Conservation (phyloP, 30 jellyfish, hydroid and myxozoan genomes). For the Hydra vulgaris region DNA sequence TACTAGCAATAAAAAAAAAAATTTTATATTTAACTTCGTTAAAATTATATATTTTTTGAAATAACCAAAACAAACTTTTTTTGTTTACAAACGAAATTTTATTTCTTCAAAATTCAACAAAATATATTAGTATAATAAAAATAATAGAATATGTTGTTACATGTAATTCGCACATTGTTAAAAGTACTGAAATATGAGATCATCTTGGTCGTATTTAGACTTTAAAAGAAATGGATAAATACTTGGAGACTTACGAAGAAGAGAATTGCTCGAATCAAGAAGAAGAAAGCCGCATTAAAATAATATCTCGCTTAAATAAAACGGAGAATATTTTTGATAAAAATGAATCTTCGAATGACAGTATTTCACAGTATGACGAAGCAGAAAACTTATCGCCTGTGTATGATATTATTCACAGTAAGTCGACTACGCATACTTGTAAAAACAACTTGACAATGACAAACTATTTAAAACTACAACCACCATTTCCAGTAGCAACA, state of each 20-base stretch:
- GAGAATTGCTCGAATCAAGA: conserved; percentile 52
- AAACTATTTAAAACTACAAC: neutral
- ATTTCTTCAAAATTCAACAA: neutral
- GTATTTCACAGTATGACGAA: conserved; percentile 44
- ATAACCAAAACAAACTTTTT: neutral
- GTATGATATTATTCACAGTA: neutral
- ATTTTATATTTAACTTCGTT: too few species aligned
- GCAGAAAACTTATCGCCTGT: neutral
- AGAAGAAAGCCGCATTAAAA: too few species aligned
- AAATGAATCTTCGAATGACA: conserved; percentile 88
- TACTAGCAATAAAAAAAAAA: too few species aligned
- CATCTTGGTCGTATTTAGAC: conserved; percentile 38
- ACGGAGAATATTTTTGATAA: conserved; percentile 88
- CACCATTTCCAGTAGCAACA: neutral
- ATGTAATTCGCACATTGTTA: too few species aligned
- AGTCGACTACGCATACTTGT: neutral
- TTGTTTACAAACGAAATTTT: neutral
- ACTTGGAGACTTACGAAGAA: conserved; percentile 46
- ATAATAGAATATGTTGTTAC: neutral
- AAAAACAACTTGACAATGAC: neutral
- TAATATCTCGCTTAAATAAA: conserved; percentile 68
- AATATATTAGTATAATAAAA: too few species aligned
- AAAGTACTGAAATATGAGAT: neutral
- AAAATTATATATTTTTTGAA: too few species aligned
- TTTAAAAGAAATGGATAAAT: conserved; percentile 89